These are phyloP conservation scores for Sminthopsis crassicaudata DNA, from an alignment of 2,113 vertebrate species.

Conservation along the genomic window DNA sequence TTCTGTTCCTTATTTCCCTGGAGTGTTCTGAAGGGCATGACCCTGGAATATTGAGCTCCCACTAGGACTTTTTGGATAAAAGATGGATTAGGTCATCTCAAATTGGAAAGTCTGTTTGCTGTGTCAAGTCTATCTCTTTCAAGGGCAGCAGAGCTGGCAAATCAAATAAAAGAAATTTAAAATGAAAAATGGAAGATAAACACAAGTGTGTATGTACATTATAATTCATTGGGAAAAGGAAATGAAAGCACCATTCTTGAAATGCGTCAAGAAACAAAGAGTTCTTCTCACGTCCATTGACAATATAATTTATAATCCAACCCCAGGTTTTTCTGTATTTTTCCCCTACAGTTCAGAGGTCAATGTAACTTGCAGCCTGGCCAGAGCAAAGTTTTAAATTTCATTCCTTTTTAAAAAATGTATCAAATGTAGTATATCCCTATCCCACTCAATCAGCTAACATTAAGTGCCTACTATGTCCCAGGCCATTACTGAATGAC, in stretches of 20 bases:
- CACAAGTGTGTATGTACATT: slow-evolving; percentile 64
- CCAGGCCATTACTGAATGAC: not conserved
- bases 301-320: slow-evolving; percentile 76
- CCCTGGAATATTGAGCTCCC: slow-evolving; percentile 1
- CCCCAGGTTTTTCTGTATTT: slow-evolving; percentile 55
- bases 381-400: slow-evolving; percentile 68
- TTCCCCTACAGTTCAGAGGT: slow-evolving; percentile 57
- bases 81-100: slow-evolving; percentile 38
- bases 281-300: slow-evolving; percentile 68
- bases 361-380: slow-evolving; percentile 49
- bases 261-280: slow-evolving; percentile 67
- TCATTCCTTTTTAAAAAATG: slow-evolving; percentile 64
- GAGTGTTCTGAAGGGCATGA: slow-evolving; percentile 13
- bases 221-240: slow-evolving; percentile 67
- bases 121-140: slow-evolving; percentile 32
- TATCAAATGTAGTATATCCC: slow-evolving; percentile 34
- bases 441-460: not conserved
- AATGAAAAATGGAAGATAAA: slow-evolving; percentile 70
- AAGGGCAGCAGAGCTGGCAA: slow-evolving; percentile 53
- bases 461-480: not conserved
- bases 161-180: slow-evolving; percentile 37
- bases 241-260: slow-evolving; percentile 64
- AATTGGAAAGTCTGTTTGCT: slow-evolving; percentile 49
- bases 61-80: slow-evolving; percentile 43
- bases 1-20: slow-evolving; percentile 26